These are phyloP conservation scores for Tetranychus urticae DNA, from an alignment of 1,140 invertebrate genomes.

Conservation along the genomic window DNA sequence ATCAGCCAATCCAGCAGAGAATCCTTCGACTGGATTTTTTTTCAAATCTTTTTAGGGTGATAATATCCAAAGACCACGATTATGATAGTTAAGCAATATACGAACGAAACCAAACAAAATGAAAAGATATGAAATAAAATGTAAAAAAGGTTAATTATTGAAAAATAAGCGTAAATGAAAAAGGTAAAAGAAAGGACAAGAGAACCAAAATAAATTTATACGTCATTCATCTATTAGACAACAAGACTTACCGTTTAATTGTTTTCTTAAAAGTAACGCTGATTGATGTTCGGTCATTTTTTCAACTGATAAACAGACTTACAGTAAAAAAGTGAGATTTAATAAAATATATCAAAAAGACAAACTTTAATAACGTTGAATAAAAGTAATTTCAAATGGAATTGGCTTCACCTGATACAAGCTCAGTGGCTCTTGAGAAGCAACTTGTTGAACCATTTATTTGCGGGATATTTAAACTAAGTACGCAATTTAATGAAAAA, in stretches of 20 bases:
- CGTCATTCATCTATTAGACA: not conserved
- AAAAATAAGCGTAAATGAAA: not conserved
- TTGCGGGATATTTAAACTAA: no score
- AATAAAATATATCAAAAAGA: no score
- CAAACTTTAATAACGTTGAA: no score
- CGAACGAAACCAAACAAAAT: not conserved
- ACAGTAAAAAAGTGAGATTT: no score
- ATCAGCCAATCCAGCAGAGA: conserved; percentile 95
- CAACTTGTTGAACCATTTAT: no score
- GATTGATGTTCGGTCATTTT: conserved; percentile 36
- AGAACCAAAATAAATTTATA: not conserved
- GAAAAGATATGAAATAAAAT: not conserved
- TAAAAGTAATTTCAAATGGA: no score
- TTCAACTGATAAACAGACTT: no score
- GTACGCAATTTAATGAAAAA: no score
- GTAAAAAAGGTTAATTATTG: not conserved
- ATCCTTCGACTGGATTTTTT: conserved; percentile 96
- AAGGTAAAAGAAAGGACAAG: not conserved
- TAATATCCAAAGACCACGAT: not conserved
- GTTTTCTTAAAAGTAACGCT: conserved; percentile 74
- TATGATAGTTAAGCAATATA: not conserved
- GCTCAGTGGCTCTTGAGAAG: no score
- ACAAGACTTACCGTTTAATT: conserved; percentile 52
- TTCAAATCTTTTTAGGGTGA: conserved; percentile 47
- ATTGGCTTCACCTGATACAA: no score